phyloP scores from a whole-genome alignment of 2,797 vertebrate genomes.

The Betta splendens region DNA sequence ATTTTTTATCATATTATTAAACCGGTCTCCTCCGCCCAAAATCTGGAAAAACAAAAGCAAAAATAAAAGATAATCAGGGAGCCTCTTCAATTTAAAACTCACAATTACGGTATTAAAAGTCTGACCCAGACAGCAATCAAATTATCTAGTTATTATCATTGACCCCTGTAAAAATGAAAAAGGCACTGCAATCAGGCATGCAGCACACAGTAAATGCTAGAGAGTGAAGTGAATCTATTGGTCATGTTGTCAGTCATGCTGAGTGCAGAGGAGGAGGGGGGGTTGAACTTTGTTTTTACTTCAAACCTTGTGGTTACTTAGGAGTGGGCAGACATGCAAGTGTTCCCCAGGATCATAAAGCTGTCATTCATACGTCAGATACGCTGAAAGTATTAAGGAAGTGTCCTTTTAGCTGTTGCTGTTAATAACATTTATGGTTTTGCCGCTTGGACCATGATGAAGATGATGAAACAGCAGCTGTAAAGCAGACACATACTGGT shows the following conservation, averaged over 20 bases:
- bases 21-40: background rate
- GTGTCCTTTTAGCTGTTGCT: conserved; percentile 29
- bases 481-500: too few relatives aligned
- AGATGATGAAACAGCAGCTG: background rate
- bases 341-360: conserved; percentile 6
- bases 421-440: background rate
- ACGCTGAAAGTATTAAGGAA: conserved; percentile 14
- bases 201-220: conserved; percentile 33
- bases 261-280: conserved; percentile 25
- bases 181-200: conserved; percentile 45
- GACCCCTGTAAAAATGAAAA: conserved; percentile 51
- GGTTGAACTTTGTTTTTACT: conserved; percentile 41
- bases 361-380: conserved; percentile 33
- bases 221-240: conserved; percentile 56
- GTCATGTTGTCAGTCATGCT: conserved; percentile 42
- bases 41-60: background rate
- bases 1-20: background rate
- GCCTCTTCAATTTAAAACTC: conserved; percentile 27
- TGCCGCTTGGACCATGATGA: background rate
- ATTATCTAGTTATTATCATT: conserved; percentile 49
- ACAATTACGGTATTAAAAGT: conserved; percentile 9
- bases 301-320: conserved; percentile 35
- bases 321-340: conserved; percentile 7
- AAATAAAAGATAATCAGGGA: conserved; percentile 19
- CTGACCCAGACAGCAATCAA: conserved; percentile 33